A percentile compares a stretch with the other conserved stretches of the same genome.
phyloP scores from a whole-genome alignment of 2,113 vertebrate species.

The Bucco capensis region DNA sequence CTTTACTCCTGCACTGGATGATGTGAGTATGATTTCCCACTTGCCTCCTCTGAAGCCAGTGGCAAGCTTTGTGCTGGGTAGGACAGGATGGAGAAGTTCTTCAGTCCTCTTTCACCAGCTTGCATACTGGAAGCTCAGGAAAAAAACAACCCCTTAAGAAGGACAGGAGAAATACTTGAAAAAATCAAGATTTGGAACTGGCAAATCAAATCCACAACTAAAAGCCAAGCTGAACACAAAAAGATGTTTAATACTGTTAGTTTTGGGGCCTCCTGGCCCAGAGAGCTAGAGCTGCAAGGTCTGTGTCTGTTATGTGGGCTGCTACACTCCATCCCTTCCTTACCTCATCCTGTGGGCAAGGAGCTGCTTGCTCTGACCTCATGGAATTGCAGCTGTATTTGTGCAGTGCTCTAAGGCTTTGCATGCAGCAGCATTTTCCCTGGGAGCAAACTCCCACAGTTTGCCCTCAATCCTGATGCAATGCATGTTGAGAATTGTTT shows the following conservation, averaged over 20 bases:
- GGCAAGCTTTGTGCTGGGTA: background rate
- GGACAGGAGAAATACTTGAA: background rate
- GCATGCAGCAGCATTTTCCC: constrained; percentile 29
- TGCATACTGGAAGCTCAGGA: background rate
- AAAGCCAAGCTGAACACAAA: background rate
- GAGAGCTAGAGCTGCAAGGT: constrained; percentile 34
- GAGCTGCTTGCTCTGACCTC: constrained; percentile 69
- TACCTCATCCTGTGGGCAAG: constrained; percentile 72
- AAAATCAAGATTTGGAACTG: background rate
- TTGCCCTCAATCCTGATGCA: constrained; percentile 31
- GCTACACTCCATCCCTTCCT: constrained; percentile 48
- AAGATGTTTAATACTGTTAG: constrained; percentile 18
- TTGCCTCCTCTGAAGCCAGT: background rate
- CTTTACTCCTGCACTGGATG: constrained; percentile 43
- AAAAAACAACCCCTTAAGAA: background rate
- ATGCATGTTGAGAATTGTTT: constrained; percentile 22
- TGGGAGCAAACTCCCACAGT: constrained; percentile 28
- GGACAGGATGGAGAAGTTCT: background rate
- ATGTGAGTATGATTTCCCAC: constrained; percentile 45
- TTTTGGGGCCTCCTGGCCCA: constrained; percentile 2
- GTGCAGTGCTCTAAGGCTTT: constrained; percentile 64
- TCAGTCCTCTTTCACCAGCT: background rate
- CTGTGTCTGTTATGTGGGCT: background rate
- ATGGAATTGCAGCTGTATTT: constrained; percentile 74
- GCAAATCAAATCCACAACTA: constrained; percentile 14